phyloP scores from a whole-genome alignment of 1,140 invertebrate genomes.

The Forficula auricularia region DNA sequence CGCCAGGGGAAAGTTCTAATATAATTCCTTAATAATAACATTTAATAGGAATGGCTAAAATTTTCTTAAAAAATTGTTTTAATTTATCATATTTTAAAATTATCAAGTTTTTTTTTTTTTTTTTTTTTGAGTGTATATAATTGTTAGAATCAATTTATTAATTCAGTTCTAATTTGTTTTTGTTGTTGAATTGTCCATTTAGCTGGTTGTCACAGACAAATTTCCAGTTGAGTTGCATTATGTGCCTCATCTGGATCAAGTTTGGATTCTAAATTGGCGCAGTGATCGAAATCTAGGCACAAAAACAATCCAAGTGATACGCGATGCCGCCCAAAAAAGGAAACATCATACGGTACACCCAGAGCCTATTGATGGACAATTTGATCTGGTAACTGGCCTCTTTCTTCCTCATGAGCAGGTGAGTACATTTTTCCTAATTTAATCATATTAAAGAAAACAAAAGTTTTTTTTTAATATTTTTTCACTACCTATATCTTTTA shows the following conservation, averaged over 20 bases:
- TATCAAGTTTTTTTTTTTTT: no score
- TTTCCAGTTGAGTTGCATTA: constrained; percentile 55
- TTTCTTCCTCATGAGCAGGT: constrained; percentile 47
- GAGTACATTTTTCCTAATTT: neutral
- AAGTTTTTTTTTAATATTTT: neutral
- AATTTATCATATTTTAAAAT: no score
- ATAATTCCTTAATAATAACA: no score
- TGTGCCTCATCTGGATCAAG: constrained; percentile 54
- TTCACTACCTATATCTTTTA: no score
- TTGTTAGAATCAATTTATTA: no score
- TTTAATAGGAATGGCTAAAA: no score
- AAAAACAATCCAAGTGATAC: constrained; percentile 59
- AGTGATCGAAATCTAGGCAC: constrained; percentile 35
- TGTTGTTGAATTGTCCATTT: no score
- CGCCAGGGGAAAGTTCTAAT: no score
- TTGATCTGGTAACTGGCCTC: constrained; percentile 53
- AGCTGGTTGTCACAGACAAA: constrained; percentile 58
- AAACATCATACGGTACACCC: constrained; percentile 64
- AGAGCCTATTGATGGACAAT: constrained; percentile 61
- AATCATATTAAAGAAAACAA: neutral
- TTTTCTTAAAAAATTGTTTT: no score
- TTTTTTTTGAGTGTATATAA: no score
- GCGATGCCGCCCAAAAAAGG: constrained; percentile 53
- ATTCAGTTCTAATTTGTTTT: no score
- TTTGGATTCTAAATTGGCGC: constrained; percentile 63